Evolutionary conservation across 2,888 invertebrate genomes (phyloP).

Genomic region (Cryptocheilus praepositus): DNA sequence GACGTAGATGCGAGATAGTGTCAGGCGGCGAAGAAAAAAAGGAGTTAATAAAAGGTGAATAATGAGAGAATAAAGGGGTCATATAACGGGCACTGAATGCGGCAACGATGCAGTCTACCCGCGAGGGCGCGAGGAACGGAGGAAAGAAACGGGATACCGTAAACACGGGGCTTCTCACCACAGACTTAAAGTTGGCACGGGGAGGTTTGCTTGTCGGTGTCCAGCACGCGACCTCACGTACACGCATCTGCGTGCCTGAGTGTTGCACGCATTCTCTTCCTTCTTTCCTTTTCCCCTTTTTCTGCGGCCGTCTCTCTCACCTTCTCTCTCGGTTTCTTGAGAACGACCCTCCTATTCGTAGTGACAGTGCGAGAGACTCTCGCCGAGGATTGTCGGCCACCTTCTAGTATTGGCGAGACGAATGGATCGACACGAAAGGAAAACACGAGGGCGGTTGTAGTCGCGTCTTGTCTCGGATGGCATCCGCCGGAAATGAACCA

Average conservation of each 20-base stretch:
- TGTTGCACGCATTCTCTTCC: conserved; percentile 19
- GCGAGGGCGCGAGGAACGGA: conserved; percentile 53
- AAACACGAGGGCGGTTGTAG: too few relatives aligned
- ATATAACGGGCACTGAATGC: conserved; percentile 26
- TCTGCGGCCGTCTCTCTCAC: background rate
- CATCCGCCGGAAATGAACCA: conserved; percentile 63
- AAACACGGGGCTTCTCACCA: conserved; percentile 69
- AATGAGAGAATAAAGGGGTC: conserved; percentile 25
- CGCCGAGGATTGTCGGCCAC: too few relatives aligned
- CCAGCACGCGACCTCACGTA: conserved; percentile 35
- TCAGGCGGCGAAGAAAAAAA: background rate
- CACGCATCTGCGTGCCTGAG: conserved; percentile 27
- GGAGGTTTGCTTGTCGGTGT: background rate
- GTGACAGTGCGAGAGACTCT: too few relatives aligned
- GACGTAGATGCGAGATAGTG: too few relatives aligned
- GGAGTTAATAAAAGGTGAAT: conserved; percentile 4
- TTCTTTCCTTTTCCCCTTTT: conserved; percentile 11
- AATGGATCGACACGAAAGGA: too few relatives aligned
- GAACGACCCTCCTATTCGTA: background rate
- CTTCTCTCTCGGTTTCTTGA: background rate
- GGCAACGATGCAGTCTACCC: conserved; percentile 25
- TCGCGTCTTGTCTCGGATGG: conserved; percentile 8
- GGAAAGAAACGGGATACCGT: conserved; percentile 69
- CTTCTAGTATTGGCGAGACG: too few relatives aligned
- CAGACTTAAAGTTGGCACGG: conserved; percentile 65